These are phyloP conservation scores for Mionectes olivaceus DNA, from an alignment of 2,797 vertebrate species.

Conservation along the genomic window DNA sequence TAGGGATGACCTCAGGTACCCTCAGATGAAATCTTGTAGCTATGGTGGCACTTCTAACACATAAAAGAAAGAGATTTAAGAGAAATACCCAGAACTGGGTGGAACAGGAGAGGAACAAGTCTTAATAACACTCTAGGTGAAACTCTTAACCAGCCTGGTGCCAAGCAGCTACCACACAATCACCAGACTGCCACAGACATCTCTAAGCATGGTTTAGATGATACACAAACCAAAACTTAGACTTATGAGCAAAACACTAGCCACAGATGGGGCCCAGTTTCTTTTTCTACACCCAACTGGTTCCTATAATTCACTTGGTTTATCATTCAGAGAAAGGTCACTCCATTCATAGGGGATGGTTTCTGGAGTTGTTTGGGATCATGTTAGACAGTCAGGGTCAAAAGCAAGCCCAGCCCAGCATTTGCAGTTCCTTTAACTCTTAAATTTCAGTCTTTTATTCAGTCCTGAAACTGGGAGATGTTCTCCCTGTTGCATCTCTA, in stretches of 20 bases:
- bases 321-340: background rate
- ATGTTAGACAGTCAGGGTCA: background rate
- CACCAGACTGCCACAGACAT: fast-evolving
- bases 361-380: background rate
- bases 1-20: background rate
- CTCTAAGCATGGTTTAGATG: background rate
- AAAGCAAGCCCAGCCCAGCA: background rate
- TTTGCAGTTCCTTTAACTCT: background rate
- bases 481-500: background rate
- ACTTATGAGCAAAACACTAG: background rate
- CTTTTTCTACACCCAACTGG: background rate
- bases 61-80: background rate
- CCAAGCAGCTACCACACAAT: background rate
- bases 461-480: background rate
- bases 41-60: background rate
- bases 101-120: background rate
- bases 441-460: background rate
- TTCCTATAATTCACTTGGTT: background rate
- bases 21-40: background rate
- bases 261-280: background rate
- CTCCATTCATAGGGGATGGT: background rate
- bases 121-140: background rate
- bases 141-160: background rate
- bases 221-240: background rate
- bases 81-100: background rate